Conservation (phyloP, 2,797 vertebrate genomes). For the Mionectes olivaceus region DNA sequence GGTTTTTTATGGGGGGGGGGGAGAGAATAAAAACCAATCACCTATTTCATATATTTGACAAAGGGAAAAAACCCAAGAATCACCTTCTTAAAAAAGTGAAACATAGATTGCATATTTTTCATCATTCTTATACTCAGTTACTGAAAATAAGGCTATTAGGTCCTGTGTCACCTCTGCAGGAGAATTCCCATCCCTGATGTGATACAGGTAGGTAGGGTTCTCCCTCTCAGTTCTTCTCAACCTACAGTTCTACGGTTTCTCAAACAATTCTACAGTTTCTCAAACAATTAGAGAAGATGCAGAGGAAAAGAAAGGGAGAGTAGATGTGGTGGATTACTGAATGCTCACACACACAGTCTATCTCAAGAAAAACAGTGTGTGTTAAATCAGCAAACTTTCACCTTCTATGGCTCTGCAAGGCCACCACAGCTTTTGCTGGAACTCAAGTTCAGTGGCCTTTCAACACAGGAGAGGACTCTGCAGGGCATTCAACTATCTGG, state of each 20-base stretch:
- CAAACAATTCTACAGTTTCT: not conserved
- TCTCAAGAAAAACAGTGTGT: not conserved
- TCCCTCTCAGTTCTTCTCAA: not conserved
- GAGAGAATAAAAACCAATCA: not conserved
- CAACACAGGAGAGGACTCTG: not conserved
- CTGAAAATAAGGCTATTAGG: not conserved
- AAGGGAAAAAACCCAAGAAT: not conserved
- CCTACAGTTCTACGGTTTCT: not conserved
- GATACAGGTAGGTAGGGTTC: not conserved
- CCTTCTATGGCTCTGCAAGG: not conserved
- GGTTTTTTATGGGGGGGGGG: not conserved
- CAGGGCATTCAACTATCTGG: not conserved
- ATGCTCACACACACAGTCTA: not conserved
- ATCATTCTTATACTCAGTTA: not conserved
- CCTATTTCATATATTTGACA: not conserved
- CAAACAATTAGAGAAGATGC: not conserved
- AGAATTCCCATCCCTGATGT: not conserved
- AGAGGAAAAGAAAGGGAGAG: not conserved
- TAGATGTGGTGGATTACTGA: not conserved
- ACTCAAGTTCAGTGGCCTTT: not conserved
- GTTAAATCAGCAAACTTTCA: not conserved
- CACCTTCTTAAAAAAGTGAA: not conserved
- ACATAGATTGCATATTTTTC: not conserved
- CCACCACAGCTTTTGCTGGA: not conserved
- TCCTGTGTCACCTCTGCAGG: not conserved